These are phyloP conservation scores for Polylopha cassiicola DNA, from an alignment of 2,888 invertebrate species.

Conservation along the genomic window DNA sequence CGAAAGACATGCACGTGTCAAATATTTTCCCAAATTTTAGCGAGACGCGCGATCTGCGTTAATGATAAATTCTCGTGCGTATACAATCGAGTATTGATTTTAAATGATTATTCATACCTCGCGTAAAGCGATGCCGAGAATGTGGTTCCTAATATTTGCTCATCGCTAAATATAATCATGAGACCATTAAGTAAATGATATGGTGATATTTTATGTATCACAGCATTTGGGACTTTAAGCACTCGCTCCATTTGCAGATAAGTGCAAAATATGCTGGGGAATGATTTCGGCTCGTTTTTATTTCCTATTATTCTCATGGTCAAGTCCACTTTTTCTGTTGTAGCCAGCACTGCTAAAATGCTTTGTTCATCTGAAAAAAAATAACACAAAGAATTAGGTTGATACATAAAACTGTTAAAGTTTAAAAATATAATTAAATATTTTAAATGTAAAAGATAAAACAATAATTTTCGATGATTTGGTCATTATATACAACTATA, in stretches of 20 bases:
- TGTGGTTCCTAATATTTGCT: too few relatives aligned
- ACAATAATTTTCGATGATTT: too few relatives aligned
- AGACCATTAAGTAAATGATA: constrained; percentile 53
- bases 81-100: too few relatives aligned
- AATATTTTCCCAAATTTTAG: too few relatives aligned
- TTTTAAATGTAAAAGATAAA: too few relatives aligned
- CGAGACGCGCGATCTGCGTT: too few relatives aligned
- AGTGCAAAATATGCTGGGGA: constrained; percentile 38
- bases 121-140: constrained; percentile 39
- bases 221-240: constrained; percentile 31
- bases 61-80: too few relatives aligned
- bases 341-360: constrained; percentile 45
- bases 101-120: constrained; percentile 40
- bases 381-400: constrained; percentile 6
- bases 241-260: constrained; percentile 49
- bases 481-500: too few relatives aligned
- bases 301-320: constrained; percentile 39
- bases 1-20: too few relatives aligned
- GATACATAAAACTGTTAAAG: constrained; percentile 17
- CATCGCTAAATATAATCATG: constrained; percentile 39
- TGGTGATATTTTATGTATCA: constrained; percentile 47
- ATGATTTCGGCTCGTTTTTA: constrained; percentile 25
- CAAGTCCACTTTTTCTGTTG: constrained; percentile 44
- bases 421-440: neutral
- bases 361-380: constrained; percentile 38